Percentiles rank a stretch among this genome's conserved stretches.
Evolutionary conservation across 2,113 vertebrate species (phyloP).

Genomic region (Pheucticus melanocephalus): DNA sequence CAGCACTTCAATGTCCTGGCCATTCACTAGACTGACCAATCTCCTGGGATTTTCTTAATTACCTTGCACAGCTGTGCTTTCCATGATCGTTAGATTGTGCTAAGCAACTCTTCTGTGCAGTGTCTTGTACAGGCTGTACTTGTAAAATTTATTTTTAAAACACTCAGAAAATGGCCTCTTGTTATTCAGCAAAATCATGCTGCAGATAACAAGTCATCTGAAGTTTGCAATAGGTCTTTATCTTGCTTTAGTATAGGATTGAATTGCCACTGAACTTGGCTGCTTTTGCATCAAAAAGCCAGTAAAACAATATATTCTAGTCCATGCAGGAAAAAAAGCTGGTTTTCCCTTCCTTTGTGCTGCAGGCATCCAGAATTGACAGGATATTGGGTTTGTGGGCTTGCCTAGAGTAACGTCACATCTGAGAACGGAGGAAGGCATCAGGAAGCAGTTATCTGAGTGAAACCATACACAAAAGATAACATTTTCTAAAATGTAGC

Average conservation of each 20-base stretch:
- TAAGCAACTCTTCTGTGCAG: not conserved
- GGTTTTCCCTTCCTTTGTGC: conserved; percentile 26
- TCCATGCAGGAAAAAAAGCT: not conserved
- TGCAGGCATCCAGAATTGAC: conserved; percentile 26
- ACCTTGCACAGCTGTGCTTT: not conserved
- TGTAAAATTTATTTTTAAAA: not conserved
- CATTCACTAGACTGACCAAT: not conserved
- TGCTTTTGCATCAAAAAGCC: conserved; percentile 21
- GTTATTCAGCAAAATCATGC: not conserved
- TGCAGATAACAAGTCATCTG: not conserved
- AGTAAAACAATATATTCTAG: not conserved
- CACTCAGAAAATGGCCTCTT: not conserved
- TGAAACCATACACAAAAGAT: conserved; percentile 22
- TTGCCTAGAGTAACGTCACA: conserved; percentile 7
- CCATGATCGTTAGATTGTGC: not conserved
- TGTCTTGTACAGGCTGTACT: not conserved
- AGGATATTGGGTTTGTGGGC: conserved; percentile 51
- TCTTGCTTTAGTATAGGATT: not conserved
- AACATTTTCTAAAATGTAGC: not conserved
- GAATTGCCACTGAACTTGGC: not conserved
- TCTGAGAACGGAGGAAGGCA: not conserved
- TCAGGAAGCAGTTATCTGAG: conserved; percentile 39
- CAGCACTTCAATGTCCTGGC: not conserved
- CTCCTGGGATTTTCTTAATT: not conserved
- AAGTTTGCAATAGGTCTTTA: not conserved